Evolutionary conservation across 2,797 vertebrate genomes (phyloP), one percentile per base, ranked within the genome.

Genomic region (Rhinogobio ventralis): DNA sequence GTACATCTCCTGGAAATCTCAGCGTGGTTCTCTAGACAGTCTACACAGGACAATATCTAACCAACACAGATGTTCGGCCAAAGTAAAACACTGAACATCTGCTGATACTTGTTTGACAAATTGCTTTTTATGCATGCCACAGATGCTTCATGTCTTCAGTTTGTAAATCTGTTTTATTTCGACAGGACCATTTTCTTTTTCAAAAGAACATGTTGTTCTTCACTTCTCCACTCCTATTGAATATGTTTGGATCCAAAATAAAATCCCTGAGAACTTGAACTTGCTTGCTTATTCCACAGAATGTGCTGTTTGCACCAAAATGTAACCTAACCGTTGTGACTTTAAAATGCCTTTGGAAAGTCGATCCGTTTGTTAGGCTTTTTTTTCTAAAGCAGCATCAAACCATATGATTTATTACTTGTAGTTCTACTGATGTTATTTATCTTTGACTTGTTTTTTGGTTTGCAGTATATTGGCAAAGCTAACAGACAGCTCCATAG

Each of bases 81-180:
- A 49, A 72, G 19, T 15, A 45, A 62, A 73, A 15, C 45, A 49
- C 46, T 45, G 33, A 83, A 45, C 36, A 83, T 77, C 82, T 76
- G 62, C n/a, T 68, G 46, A 66, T 53, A 49, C 60, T 76, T 75
- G 45, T 66, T 66, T 42, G 15, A 62, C 82, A 57, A 83, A 83
- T 57, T 68, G n/a, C 46, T 68, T 68, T 36, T 57, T 15, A 30
- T 53, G 10, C 62, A 46, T 36, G 4, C 25, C 8, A 64, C 69
- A 74, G 14, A 74, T 74, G 57, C 0, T n/a, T 62, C 28, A 30
- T 55, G 79, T 80, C 14, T 53, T 55, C 13, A 5, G 7, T 9
- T 15, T 33, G 20, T 72, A 73, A 23, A 46, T 45, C 28, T n/a
- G 19, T 15, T 46, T 62, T 46, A 46, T 72, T 73, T 82, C 0